These are phyloP conservation scores for Ciconia maguari DNA, from an alignment of 2,113 vertebrate species.

Conservation along the genomic window DNA sequence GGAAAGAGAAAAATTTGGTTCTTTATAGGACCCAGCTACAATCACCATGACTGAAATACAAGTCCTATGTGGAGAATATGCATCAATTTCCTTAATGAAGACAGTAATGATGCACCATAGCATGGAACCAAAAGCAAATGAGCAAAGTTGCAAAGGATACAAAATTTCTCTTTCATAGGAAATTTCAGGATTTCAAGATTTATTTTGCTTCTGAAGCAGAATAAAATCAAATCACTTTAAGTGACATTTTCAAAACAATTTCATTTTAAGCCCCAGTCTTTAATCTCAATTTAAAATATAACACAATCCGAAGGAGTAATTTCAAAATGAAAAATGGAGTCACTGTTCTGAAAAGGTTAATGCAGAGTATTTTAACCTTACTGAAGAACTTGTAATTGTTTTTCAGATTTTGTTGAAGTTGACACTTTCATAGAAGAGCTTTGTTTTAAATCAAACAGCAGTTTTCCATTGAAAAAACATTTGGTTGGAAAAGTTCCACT, in stretches of 20 bases:
- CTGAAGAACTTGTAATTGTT: slow-evolving; percentile 9
- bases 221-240: background rate
- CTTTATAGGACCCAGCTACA: background rate
- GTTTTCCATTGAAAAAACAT: slow-evolving; percentile 35
- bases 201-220: background rate
- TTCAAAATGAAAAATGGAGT: slow-evolving; percentile 43
- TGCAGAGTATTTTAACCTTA: background rate
- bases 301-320: slow-evolving; percentile 10
- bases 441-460: slow-evolving; percentile 46
- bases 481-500: slow-evolving; percentile 4
- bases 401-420: slow-evolving; percentile 47
- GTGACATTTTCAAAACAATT: slow-evolving; percentile 28
- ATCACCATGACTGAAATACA: background rate
- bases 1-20: background rate
- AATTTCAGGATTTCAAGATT: background rate
- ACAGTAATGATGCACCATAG: background rate
- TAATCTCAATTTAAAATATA: slow-evolving; percentile 45
- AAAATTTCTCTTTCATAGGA: background rate
- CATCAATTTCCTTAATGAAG: background rate
- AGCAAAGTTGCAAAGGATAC: background rate
- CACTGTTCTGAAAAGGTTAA: slow-evolving; percentile 43
- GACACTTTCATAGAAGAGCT: slow-evolving; percentile 17
- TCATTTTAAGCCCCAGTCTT: background rate
- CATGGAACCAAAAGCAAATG: background rate
- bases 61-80: background rate